Conservation (phyloP, 2,888 invertebrate genomes). For the Mythimna vitellina region DNA sequence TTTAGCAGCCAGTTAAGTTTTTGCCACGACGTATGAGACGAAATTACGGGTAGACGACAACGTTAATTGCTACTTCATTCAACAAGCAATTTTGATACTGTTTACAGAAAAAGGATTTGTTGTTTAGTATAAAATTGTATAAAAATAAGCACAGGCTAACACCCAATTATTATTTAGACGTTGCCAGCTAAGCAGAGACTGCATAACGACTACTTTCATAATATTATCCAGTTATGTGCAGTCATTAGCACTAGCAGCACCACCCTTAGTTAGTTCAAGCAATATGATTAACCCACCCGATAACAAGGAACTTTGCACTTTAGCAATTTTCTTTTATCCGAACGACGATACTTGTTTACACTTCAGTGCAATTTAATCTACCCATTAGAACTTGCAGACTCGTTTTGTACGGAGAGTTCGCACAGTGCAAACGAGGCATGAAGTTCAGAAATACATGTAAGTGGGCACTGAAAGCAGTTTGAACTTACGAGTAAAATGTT, state of each 20-base stretch:
- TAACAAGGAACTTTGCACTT: conserved; percentile 36
- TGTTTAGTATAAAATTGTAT: too few species aligned
- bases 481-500: conserved; percentile 15
- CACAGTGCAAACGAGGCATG: conserved; percentile 22
- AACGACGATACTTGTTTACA: conserved; percentile 34
- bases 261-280: conserved; percentile 6
- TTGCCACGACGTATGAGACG: too few species aligned
- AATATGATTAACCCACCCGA: conserved; percentile 22
- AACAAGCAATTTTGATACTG: too few species aligned
- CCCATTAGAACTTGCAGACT: conserved; percentile 28
- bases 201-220: conserved; percentile 1
- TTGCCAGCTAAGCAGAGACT: neutral
- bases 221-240: conserved; percentile 5
- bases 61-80: too few species aligned
- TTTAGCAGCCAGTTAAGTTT: too few species aligned
- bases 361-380: conserved; percentile 41
- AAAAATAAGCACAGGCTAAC: too few species aligned
- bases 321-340: conserved; percentile 33
- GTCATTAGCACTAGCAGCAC: conserved; percentile 28
- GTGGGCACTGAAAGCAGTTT: conserved; percentile 10
- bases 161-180: conserved; percentile 9
- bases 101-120: too few species aligned
- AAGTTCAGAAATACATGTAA: conserved; percentile 18
- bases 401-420: conserved; percentile 17
- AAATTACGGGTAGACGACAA: too few species aligned